Base-by-base conservation (phyloP, 2,113 vertebrate genomes). In the Athene noctua region DNA sequence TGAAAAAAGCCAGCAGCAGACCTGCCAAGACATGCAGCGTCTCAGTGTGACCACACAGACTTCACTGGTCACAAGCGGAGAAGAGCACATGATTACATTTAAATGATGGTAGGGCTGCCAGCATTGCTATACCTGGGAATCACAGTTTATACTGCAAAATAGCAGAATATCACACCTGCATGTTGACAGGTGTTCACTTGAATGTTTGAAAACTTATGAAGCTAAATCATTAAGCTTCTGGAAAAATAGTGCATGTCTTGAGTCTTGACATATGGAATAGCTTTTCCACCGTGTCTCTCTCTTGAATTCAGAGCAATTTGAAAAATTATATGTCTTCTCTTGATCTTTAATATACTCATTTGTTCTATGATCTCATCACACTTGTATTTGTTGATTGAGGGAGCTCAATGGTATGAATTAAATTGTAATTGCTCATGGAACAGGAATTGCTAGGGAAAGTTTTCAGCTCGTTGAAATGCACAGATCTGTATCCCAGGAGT, bases 281-380 rank as follows among this genome's bases (percentile, higher is more conserved):
- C 70, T 96, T 97, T 96, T 74, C 67, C 70, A 90, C 88, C 40
- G 22, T 88, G 61, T 93, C 58, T 94, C 83, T 94, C 78, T 97
- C 96, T 96, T 75, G 46, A 95, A 94, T 40, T 77, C 94, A 97
- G 77, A 96, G 58, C 96, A 97, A 98, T 97, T 97, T 96, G 90
- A 97, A 97, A 97, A 97, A 97, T 57, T 91, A 78, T 92, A 83
- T 72, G 67, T 97, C 91, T 97, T 94, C 92, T 94, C 93, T 92
- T 97, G 95, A 97, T 98, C 95, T 97, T 85, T 97, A 97, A 96
- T 96, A 94, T 81, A 95, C 72, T 96, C 87, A 95, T 97, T 98
- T 97, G 96, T 97, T 91, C 94, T 67, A 61, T 94, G 91, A 96
- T 95, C 88, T 98, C 95, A 96, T 92, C 90, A 75, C 89, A 73